Evolutionary conservation across 2,888 invertebrate species (phyloP), one percentile per base, ranked within the genome.

Genomic region (Sphaeridia pumilis): DNA sequence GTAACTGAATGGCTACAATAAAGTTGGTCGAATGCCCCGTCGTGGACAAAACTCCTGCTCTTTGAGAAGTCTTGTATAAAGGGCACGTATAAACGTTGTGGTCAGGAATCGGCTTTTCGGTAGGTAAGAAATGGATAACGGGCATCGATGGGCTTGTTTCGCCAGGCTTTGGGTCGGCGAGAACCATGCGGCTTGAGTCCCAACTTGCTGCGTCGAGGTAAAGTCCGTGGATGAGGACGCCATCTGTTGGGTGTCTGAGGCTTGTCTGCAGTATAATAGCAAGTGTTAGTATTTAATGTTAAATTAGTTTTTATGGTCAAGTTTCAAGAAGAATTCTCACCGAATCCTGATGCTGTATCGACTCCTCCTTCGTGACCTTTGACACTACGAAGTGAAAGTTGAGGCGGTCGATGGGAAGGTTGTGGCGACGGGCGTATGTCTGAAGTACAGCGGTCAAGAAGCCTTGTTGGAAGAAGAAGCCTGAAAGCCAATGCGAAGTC

Each of bases 11-110:
- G 1, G 85, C 76, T 41, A 90, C 76, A 28, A 92, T 85, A 69
- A 90, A 92, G 74, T 92, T 92, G 1, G 90, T 92, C 65, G 89
- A 90, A 71, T 90, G 90, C 0, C 92, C 92, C 1, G 90, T 92
- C 0, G 90, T 92, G 5, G 89, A 89, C 14, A 92, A 75, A 0
- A 80, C 79, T 38, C 92, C 92, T 22, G 89, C 87, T 55, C 92
- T 76, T 61, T 84, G 81, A 28, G 87, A 82, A 0, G 92, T 92
- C 73, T 90, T 92, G 71, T 92, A 92, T 14, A 92, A 72, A 0
- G 92, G 92, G 21, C 83, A 79, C 49, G 78, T 73, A 69, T 87
- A 87, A 64, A 84, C 73, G 68, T 70, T 46, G 70, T 70, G 67
- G 62, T 0, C 67, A 60, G 70, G 69, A 67, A 70, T 70, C 1